Percentiles rank a stretch among this genome's conserved stretches.
Evolutionary conservation across 2,888 invertebrate genomes (phyloP).

Genomic region (Agriopis aurantiaria): DNA sequence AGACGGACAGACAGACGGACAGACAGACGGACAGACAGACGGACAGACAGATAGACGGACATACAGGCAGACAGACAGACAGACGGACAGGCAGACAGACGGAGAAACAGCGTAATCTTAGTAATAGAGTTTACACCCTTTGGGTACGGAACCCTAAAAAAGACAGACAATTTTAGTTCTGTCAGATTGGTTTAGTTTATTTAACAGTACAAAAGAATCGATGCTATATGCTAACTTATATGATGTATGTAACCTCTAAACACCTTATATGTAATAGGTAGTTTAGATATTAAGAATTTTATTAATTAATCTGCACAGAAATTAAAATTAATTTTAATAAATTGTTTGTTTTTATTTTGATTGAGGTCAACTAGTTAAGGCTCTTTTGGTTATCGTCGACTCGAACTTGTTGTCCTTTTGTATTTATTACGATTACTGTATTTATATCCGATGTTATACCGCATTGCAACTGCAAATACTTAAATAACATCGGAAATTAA

Average conservation of each 20-base stretch:
- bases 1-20: too few species aligned
- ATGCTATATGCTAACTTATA: background rate
- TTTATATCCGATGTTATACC: conserved; percentile 23
- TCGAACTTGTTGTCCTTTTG: conserved; percentile 56
- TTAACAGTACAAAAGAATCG: too few species aligned
- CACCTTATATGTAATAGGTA: background rate
- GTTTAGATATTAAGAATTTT: background rate
- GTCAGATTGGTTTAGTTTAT: too few species aligned
- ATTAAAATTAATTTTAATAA: conserved; percentile 8
- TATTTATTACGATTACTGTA: conserved; percentile 20
- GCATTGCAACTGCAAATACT: conserved; percentile 23
- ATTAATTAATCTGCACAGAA: conserved; percentile 4
- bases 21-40: too few species aligned
- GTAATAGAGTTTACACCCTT: too few species aligned
- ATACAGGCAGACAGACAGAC: too few species aligned
- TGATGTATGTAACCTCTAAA: conserved; percentile 12
- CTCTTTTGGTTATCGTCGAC: conserved; percentile 50
- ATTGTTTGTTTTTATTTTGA: conserved; percentile 34
- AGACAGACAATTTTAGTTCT: too few species aligned
- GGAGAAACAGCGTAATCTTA: too few species aligned
- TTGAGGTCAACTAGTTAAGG: conserved; percentile 49
- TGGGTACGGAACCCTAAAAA: too few species aligned
- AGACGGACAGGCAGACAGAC: too few species aligned
- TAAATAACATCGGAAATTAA: conserved; percentile 30
- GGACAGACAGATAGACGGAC: too few species aligned